Evolutionary conservation across 2,113 vertebrate genomes (phyloP).

Genomic region (Chlorodrepanis virens): DNA sequence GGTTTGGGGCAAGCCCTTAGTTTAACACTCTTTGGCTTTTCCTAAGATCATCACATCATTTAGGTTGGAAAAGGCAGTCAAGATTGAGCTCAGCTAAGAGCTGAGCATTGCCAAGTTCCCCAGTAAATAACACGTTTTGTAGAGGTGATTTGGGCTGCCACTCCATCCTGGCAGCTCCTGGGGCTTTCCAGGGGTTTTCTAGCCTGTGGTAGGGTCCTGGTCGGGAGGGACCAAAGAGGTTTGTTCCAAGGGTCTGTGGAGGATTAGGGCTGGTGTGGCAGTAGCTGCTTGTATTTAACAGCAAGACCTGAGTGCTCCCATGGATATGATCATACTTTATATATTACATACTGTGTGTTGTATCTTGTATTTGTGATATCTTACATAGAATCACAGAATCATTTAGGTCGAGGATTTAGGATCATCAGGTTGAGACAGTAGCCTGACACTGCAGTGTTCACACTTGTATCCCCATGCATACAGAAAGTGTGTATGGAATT

Average conservation of each 20-base stretch:
- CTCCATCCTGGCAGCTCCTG: not conserved
- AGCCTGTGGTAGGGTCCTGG: fast-evolving
- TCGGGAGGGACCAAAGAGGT: not conserved
- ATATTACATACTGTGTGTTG: fast-evolving
- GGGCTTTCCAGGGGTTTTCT: not conserved
- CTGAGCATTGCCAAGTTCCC: not conserved
- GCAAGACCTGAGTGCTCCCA: not conserved
- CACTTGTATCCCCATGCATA: not conserved
- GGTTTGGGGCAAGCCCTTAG: not conserved
- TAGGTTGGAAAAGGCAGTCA: not conserved
- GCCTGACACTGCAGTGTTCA: not conserved
- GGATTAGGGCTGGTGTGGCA: not conserved
- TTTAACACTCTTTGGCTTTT: not conserved
- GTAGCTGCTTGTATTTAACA: not conserved
- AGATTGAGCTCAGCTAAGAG: not conserved
- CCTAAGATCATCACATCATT: not conserved
- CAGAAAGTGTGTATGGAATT: not conserved
- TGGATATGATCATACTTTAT: not conserved
- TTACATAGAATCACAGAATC: not conserved
- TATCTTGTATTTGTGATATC: not conserved
- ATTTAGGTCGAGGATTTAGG: not conserved
- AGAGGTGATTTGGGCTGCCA: not conserved
- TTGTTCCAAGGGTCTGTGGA: fast-evolving
- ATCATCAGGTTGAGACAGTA: not conserved
- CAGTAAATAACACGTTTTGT: not conserved